Percentiles rank a stretch among this genome's conserved stretches.
Evolutionary conservation across 1,140 invertebrate genomes (phyloP).

Genomic region (Magallana gigas): DNA sequence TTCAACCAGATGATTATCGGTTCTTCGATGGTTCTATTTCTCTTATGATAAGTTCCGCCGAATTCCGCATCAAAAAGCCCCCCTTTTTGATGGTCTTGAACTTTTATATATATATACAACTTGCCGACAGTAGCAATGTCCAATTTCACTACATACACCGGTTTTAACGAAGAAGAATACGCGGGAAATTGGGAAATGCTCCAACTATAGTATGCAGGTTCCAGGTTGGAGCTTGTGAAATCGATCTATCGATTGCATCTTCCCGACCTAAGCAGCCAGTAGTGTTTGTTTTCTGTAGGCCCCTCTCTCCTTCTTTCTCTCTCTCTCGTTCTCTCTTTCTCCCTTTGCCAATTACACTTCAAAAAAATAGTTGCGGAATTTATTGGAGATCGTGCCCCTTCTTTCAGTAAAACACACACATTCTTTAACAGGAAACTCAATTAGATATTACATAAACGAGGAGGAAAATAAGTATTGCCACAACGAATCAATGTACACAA

Average conservation of each 20-base stretch:
- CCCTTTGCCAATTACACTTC: constrained; percentile 14
- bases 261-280: constrained; percentile 9
- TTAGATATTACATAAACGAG: not conserved
- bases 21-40: constrained; percentile 8
- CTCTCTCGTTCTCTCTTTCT: not conserved
- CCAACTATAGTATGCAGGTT: constrained; percentile 4
- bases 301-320: not conserved
- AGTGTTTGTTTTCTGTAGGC: constrained; percentile 27
- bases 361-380: not conserved
- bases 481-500: constrained; percentile 7
- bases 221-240: constrained; percentile 26
- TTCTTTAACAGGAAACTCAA: not conserved
- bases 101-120: not conserved
- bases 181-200: constrained; percentile 2
- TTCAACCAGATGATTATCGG: constrained; percentile 22
- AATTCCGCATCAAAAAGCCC: not conserved
- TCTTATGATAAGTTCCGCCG: constrained; percentile 1
- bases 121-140: not conserved
- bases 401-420: not conserved
- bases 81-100: not conserved
- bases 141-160: constrained; percentile 1
- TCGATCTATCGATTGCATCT: constrained; percentile 27
- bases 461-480: not conserved
- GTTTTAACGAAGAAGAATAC: constrained; percentile 1
- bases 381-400: not conserved